Evolutionary conservation across 35 echinoderm and acorn worm species (phyloP), one percentile per base, ranked within the genome.

Genomic region (Chiridota heheva): DNA sequence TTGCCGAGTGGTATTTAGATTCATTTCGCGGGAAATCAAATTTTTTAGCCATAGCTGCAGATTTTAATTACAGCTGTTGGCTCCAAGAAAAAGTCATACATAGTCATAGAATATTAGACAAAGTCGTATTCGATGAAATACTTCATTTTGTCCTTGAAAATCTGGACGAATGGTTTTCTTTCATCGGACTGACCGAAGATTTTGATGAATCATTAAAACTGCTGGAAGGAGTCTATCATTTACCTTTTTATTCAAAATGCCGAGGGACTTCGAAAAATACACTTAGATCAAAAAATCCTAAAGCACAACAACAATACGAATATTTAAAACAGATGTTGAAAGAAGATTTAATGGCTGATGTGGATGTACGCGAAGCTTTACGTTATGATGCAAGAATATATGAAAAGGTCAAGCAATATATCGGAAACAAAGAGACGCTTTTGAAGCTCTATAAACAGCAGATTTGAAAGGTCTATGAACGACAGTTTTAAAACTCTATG

Each of bases 81-180:
- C 89, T 98, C 53, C 58, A 73, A 46, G 60, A 98, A 48, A 88
- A 78, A 68, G 72, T 92, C 4, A n/a, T n/a, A n/a, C n/a, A n/a
- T n/a, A n/a, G n/a, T n/a, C n/a, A n/a, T n/a, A n/a, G n/a, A n/a
- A n/a, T n/a, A n/a, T 65, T 84, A 34, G 42, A 91, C 15, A 39
- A 81, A 29, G 59, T 62, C 15, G 61, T 81, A 1, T 58, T 88
- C 17, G 78, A 53, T 28, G 32, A 88, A 26, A 36, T 98, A 56
- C 60, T 89, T 0, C 15, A 88, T 8, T 87, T 85, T 55, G 66
- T 78, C 25, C 46, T 86, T 0, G 60, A 92, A 29, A 91, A 98
- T 73, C 24, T 98, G 10, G 95, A 98, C 40, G 58, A 76, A 16
- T 98, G 90, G 81, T 98, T 98, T 38, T 66, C 89, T 15, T 73